These are phyloP conservation scores for Xiphias gladius DNA, from an alignment of 2,113 vertebrate species.

Conservation along the genomic window DNA sequence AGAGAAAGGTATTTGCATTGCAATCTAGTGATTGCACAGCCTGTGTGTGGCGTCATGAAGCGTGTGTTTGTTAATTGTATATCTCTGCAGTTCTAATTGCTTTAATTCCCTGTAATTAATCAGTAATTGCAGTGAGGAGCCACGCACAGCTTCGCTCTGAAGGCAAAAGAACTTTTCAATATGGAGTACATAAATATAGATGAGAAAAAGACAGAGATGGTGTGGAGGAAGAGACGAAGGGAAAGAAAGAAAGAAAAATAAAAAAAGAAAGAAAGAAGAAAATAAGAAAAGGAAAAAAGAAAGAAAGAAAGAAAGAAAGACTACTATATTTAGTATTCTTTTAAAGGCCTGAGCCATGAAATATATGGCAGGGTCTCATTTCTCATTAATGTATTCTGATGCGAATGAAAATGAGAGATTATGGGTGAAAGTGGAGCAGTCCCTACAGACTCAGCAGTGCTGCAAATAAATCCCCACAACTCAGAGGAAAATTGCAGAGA, in stretches of 20 bases:
- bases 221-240: slow-evolving; percentile 56
- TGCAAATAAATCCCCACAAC: slow-evolving; percentile 42
- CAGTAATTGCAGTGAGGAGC: slow-evolving; percentile 87
- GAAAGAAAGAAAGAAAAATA: slow-evolving; percentile 27
- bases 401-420: slow-evolving; percentile 68
- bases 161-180: slow-evolving; percentile 84
- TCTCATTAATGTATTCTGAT: slow-evolving; percentile 75
- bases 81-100: slow-evolving; percentile 88
- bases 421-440: slow-evolving; percentile 63
- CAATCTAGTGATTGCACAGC: slow-evolving; percentile 79
- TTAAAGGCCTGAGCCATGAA: slow-evolving; percentile 56
- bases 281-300: slow-evolving; percentile 22
- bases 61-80: slow-evolving; percentile 87
- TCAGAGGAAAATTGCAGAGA: slow-evolving; percentile 13
- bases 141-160: slow-evolving; percentile 79
- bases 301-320: slow-evolving; percentile 18
- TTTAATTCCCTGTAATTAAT: slow-evolving; percentile 91
- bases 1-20: slow-evolving; percentile 81
- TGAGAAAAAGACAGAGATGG: slow-evolving; percentile 70
- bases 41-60: slow-evolving; percentile 82
- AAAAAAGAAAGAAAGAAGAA: slow-evolving; percentile 20
- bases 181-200: slow-evolving; percentile 87
- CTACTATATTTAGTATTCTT: slow-evolving; percentile 68
- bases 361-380: slow-evolving; percentile 65
- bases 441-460: slow-evolving; percentile 48